A percentile compares a stretch with the other conserved stretches of the same genome.
These are phyloP conservation scores for Anastatus disparis DNA, from an alignment of 1,140 invertebrate species.

Conservation along the genomic window DNA sequence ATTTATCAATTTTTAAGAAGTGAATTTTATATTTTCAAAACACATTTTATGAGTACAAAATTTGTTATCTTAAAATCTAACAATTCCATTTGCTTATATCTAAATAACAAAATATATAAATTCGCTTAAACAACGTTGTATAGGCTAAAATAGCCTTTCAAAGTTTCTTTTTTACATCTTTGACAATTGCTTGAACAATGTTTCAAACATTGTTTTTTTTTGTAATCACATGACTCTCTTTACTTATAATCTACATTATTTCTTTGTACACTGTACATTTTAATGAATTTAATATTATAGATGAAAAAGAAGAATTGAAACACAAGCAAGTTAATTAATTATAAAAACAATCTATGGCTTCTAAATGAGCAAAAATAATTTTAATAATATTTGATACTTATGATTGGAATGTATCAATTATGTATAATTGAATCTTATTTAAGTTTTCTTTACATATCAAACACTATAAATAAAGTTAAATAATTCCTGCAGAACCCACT, in stretches of 20 bases:
- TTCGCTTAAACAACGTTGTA: conserved; percentile 15
- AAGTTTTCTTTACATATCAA: too few species aligned
- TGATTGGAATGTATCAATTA: neutral
- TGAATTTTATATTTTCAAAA: conserved; percentile 25
- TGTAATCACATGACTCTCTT: conserved; percentile 17
- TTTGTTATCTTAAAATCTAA: conserved; percentile 26
- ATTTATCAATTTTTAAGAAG: neutral
- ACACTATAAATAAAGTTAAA: too few species aligned
- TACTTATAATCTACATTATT: conserved; percentile 4
- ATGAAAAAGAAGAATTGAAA: neutral
- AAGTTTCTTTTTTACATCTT: conserved; percentile 9
- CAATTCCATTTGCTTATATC: conserved; percentile 23
- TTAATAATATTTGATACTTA: neutral
- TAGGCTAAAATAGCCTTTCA: neutral
- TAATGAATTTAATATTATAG: conserved; percentile 12
- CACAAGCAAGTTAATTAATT: neutral
- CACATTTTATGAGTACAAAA: conserved; percentile 28
- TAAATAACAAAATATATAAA: conserved; percentile 38
- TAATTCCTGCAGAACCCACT: too few species aligned
- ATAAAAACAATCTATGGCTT: neutral
- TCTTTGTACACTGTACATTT: conserved; percentile 29
- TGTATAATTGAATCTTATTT: neutral
- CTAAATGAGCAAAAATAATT: neutral
- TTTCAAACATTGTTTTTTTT: conserved; percentile 26
- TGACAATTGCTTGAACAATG: conserved; percentile 18